Evolutionary conservation across 2,113 vertebrate species (phyloP), one percentile per base, ranked within the genome.

Genomic region (Dicrurus megarhynchus): DNA sequence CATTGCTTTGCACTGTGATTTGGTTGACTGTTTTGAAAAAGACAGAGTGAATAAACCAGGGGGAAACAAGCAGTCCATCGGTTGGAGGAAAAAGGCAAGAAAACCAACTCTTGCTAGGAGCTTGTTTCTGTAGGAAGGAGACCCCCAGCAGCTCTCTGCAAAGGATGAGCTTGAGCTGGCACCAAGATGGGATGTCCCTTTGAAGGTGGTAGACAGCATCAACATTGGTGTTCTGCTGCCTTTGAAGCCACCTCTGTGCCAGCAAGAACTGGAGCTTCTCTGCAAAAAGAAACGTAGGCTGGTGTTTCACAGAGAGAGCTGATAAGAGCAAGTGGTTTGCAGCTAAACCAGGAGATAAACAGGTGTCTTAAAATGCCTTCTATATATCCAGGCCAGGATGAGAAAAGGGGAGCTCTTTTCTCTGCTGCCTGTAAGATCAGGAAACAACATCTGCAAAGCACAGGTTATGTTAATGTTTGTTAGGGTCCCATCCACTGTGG

Each of bases 111-210:
- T 81, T 67, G 19, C 35, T 59, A 41, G 35, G 41, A 68, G 22
- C 24, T 78, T 55, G 18, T 78, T 52, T 70, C 64, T 59, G 44
- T 24, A 33, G n/a, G 15, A 84, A 77, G 32, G 12, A 90, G 32
- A 68, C 10, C 17, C 18, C 15, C 11, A n/a, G n/a, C 37, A 67
- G 21, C 16, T 55, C 21, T 55, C 76, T 87, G 64, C 35, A 70
- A 84, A 89, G 52, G 17, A 37, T 3, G 10, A 30, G 17, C 35
- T 60, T 60, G 35, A 75, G 22, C 56, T 47, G 52, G 10, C 76
- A 80, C n/a, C 9, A 30, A 71, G 49, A 32, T 0, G 3, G 27
- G 64, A n/a, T 0, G 0, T 55, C 47, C 42, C 61, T 75, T 47
- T 55, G 87, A 82, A 75, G n/a, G 16, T 30, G 60, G 46, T n/a